Evolutionary conservation across 37 sponge, comb jelly and placozoan genomes (phyloP).

Genomic region (Spongia lamella): DNA sequence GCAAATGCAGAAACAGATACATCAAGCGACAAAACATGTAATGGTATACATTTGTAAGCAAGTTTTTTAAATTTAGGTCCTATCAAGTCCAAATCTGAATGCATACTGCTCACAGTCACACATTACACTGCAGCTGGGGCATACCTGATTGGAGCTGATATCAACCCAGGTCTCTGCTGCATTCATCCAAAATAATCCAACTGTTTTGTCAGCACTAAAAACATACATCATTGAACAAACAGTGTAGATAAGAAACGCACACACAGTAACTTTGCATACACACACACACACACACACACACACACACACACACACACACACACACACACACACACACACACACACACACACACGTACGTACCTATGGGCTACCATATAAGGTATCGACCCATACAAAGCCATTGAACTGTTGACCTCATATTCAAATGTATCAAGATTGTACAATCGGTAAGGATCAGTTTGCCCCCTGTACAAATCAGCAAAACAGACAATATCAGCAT

Average conservation of each 20-base stretch:
- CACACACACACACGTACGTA: slow-evolving; percentile 32
- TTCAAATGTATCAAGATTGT: slow-evolving; percentile 99
- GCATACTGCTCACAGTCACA: no score
- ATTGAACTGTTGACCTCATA: slow-evolving; percentile 91
- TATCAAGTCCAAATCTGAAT: no score
- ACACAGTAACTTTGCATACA: no score
- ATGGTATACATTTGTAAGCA: no score
- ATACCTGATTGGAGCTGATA: slow-evolving; percentile 64
- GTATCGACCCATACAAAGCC: slow-evolving; percentile 98
- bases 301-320: background rate
- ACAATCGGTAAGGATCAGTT: slow-evolving; percentile 92
- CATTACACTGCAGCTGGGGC: no score
- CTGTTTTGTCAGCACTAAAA: slow-evolving; percentile 63
- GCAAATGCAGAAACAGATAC: no score
- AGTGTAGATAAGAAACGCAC: no score
- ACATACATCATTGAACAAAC: no score
- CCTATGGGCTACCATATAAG: slow-evolving; percentile 89
- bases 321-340: no score
- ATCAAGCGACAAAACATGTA: no score
- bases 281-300: slow-evolving; percentile 1
- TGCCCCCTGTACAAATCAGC: slow-evolving; percentile 1
- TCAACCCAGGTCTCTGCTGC: slow-evolving; percentile 99
- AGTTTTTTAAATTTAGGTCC: no score
- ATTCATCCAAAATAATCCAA: slow-evolving; percentile 95
- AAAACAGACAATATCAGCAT: slow-evolving; percentile 3